Conservation (phyloP, 2,888 invertebrate genomes). For the Anagyrus pseudococci region DNA sequence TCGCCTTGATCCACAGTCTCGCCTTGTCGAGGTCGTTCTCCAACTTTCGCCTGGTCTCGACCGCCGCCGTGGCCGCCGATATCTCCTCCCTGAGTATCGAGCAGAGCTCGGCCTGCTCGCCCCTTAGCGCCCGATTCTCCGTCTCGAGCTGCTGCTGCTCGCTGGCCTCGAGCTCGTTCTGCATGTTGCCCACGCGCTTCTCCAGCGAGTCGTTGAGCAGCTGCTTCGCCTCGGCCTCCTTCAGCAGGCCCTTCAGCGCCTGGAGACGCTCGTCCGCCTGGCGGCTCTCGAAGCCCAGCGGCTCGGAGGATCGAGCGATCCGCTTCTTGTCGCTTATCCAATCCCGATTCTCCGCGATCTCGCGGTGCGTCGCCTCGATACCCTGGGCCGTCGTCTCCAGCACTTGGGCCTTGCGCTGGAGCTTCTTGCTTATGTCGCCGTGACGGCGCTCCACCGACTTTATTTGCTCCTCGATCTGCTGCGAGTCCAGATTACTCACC, state of each 20-base stretch:
- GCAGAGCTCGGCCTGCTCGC: conserved; percentile 78
- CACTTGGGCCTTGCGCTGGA: conserved; percentile 84
- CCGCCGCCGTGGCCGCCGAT: conserved; percentile 73
- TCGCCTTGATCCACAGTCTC: conserved; percentile 80
- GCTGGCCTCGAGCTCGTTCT: conserved; percentile 82
- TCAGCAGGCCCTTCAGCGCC: conserved; percentile 75
- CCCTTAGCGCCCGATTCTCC: conserved; percentile 73
- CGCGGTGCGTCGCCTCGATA: conserved; percentile 79
- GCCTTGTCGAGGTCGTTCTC: conserved; percentile 81
- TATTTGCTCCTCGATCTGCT: conserved; percentile 89
- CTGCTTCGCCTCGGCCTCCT: conserved; percentile 86
- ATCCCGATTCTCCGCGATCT: conserved; percentile 79
- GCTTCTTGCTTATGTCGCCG: conserved; percentile 82
- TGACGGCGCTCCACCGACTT: conserved; percentile 85
- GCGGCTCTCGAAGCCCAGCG: conserved; percentile 79
- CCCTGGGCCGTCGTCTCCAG: conserved; percentile 84
- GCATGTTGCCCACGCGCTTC: conserved; percentile 83
- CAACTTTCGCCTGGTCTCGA: conserved; percentile 75
- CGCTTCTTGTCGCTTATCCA: conserved; percentile 81
- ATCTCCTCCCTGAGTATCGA: conserved; percentile 77
- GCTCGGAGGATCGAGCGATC: conserved; percentile 71
- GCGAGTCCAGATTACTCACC: conserved; percentile 86
- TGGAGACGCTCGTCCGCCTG: conserved; percentile 78
- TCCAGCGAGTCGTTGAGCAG: conserved; percentile 82
- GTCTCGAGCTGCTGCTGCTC: conserved; percentile 83